Base-by-base conservation (phyloP, 2,797 vertebrate species). In the Galaxias olidus region DNA sequence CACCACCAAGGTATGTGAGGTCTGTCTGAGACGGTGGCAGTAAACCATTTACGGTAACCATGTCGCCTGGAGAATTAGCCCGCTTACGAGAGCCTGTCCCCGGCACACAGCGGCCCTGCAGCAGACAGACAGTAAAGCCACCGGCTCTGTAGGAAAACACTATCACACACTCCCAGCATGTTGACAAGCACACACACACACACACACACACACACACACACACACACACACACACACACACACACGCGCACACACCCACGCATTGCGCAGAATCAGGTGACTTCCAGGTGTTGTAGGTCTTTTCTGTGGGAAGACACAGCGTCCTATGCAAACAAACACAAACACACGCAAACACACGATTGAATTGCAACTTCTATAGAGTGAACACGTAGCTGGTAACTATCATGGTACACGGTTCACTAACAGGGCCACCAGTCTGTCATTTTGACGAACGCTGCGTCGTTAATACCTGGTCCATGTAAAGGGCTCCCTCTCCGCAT, bases 21-120 rank as follows among this genome's bases (percentile, higher is more conserved):
- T 19, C 10, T 11, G 19, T 10, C 17, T 54, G 52, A 54, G 52
- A 54, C 17, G 40, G 52, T 12, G 18, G 19, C 52, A 11, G 40
- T 20, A 20, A 54, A 54, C 12, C 52, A 20, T 54, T 54, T 54
- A 54, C 51, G 30, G 51, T 53, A 53, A 53, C 19, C 52, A 54
- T 12, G 17, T 30, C 52, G 17, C 8, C 6, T 12, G 13, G 17
- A 20, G 52, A 54, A 12, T 54, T 54, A 54, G 10, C 52, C 10
- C 19, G 19, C 11, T 4, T 11, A 50, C 17, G 14, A 15, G 48
- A 17, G 17, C 14, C 14, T 50, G 11, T 14, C 48, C 48, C 48
- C 1, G n/a, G 20, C 10, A 30, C 30, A 6, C 3, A 2, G 30
- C 30, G 30, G 30, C 30, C 30, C 6, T 30, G 30, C 6, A 30